Evolutionary conservation across 1,140 invertebrate species (phyloP).

Genomic region (Pachyrhynchus sulphureomaculatus): DNA sequence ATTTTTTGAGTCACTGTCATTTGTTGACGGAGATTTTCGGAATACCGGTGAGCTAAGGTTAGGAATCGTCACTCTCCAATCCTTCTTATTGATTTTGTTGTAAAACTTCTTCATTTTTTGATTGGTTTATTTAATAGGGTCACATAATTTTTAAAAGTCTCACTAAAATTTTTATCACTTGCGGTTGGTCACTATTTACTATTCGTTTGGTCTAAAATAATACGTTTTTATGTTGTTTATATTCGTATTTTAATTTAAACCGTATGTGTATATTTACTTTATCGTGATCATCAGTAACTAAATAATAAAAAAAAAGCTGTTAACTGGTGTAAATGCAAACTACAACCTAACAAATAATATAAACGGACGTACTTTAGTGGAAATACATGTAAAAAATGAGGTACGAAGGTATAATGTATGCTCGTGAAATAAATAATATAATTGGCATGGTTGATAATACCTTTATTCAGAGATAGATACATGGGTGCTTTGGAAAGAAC

Average conservation of each 20-base stretch:
- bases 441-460: constrained; percentile 4
- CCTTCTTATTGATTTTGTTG: constrained; percentile 46
- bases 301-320: background rate
- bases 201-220: no score
- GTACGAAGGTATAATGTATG: constrained; percentile 6
- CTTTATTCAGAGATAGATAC: constrained; percentile 1
- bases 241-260: no score
- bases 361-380: background rate
- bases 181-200: no score
- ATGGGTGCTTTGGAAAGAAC: background rate
- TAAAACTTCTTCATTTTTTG: constrained; percentile 47
- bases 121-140: background rate
- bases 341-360: background rate
- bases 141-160: background rate
- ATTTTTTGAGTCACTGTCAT: constrained; percentile 24
- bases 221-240: no score
- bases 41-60: constrained; percentile 43
- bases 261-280: no score
- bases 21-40: constrained; percentile 31
- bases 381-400: background rate
- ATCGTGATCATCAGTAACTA: no score
- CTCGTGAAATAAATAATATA: constrained; percentile 12
- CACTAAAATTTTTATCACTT: no score
- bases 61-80: constrained; percentile 47
- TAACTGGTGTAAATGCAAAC: background rate